Base-by-base conservation (phyloP, 2,797 vertebrate species). In the Austrolebias charrua region DNA sequence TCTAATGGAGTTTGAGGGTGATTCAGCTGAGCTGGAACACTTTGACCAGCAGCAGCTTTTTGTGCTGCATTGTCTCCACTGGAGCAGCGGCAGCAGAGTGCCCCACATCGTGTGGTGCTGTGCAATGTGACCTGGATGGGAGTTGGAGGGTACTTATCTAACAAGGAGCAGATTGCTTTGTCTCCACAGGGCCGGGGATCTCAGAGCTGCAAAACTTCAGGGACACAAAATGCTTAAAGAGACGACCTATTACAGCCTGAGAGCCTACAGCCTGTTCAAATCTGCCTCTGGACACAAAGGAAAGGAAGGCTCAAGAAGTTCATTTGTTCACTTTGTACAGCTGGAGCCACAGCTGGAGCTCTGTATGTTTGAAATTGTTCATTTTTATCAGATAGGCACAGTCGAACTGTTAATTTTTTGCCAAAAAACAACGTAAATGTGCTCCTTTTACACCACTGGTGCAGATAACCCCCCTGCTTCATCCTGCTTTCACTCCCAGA, bases 91-190 rank as follows among this genome's bases (percentile, higher is more conserved):
- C 58, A 28, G 73, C 63, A 24, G 24, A 24, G 24, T 24, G 24
- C 24, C 24, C 24, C 24, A 24, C 24, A 24, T 24, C 55, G 43
- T 38, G 67, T 38, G 49, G 66, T 74, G n/a, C n/a, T n/a, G n/a
- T n/a, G 77, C 74, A 66, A 38, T 55, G 77, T 84, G 87, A 87
- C 82, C 86, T 87, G 78, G 81, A 74, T 85, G 65, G 59, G 70
- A 79, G 76, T 54, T 56, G 66, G 81, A 80, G 80, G 75, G 75
- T 28, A 54, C 63, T 61, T 44, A 52, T 64, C 65, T 67, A 77
- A 90, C 86, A 71, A 88, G 85, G 89, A 85, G 46, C 85, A 73
- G 78, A n/a, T 77, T 74, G 80, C 76, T 50, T 71, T 55, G 80
- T 76, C 63, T 78, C 84, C 79, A 75, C 60, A 11, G 84, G 75